A percentile compares a stretch with the other conserved stretches of the same genome.
Conservation (phyloP, 1,140 invertebrate species). For the Neodiprion pinetum region DNA sequence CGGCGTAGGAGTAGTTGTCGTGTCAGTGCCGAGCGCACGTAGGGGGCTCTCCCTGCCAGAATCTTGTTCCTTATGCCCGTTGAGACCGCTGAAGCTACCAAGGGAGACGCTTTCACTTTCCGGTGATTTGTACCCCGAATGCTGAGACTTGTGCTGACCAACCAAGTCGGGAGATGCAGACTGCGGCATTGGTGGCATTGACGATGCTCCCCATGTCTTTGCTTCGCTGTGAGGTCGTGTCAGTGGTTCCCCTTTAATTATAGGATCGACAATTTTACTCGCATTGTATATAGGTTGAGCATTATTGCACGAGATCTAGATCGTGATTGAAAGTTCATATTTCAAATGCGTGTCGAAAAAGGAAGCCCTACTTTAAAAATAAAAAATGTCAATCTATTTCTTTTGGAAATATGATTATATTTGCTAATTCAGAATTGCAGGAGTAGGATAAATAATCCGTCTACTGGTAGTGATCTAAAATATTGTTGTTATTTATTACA, state of each 20-base stretch:
- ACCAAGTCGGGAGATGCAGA: slow-evolving; percentile 71
- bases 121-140: slow-evolving; percentile 60
- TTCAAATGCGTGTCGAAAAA: too few relatives aligned
- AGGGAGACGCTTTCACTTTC: slow-evolving; percentile 60
- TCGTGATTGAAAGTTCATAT: neutral
- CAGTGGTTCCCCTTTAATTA: slow-evolving; percentile 49
- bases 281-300: too few relatives aligned
- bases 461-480: too few relatives aligned
- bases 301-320: slow-evolving; percentile 7
- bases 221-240: slow-evolving; percentile 75
- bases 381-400: too few relatives aligned
- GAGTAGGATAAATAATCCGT: too few relatives aligned
- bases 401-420: too few relatives aligned
- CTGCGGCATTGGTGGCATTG: slow-evolving; percentile 69
- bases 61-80: slow-evolving; percentile 58
- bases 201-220: slow-evolving; percentile 71
- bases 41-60: slow-evolving; percentile 55
- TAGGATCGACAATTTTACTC: neutral
- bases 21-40: slow-evolving; percentile 22
- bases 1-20: slow-evolving; percentile 28
- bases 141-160: slow-evolving; percentile 61
- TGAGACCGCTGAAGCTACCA: slow-evolving; percentile 57
- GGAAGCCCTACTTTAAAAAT: too few relatives aligned
- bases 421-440: too few relatives aligned
- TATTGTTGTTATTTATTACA: too few relatives aligned